A percentile compares a stretch with the other conserved stretches of the same genome.
phyloP scores from a whole-genome alignment of 2,888 invertebrate species.

The Leptinotarsa peninsularis region DNA sequence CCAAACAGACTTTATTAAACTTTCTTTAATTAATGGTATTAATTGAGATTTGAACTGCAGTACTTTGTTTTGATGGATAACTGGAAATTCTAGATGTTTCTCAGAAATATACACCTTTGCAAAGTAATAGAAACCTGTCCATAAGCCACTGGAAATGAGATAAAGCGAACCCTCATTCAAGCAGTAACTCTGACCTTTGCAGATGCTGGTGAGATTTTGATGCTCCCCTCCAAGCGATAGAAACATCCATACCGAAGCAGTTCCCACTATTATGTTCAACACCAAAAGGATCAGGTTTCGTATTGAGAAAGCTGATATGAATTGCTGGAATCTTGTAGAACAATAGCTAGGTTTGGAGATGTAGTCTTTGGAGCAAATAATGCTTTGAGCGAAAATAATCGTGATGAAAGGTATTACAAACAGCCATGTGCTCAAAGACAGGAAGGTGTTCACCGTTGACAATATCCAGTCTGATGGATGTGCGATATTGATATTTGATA shows the following conservation, averaged over 20 bases:
- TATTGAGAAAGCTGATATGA: conserved; percentile 73
- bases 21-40: conserved; percentile 70
- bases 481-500: conserved; percentile 73
- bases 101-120: conserved; percentile 70
- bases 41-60: conserved; percentile 74
- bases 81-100: conserved; percentile 74
- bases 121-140: conserved; percentile 75
- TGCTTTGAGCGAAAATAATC: conserved; percentile 78
- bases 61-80: conserved; percentile 78
- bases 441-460: conserved; percentile 71
- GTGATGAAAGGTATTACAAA: conserved; percentile 74
- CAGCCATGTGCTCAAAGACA: conserved; percentile 74
- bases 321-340: conserved; percentile 76
- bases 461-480: conserved; percentile 77
- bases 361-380: conserved; percentile 78
- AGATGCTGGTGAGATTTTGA: conserved; percentile 68
- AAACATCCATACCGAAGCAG: conserved; percentile 77
- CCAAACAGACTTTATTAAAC: conserved; percentile 71
- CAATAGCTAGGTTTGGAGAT: conserved; percentile 72
- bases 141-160: conserved; percentile 76
- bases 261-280: conserved; percentile 75
- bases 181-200: conserved; percentile 69
- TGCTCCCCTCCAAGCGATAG: conserved; percentile 75
- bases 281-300: conserved; percentile 71
- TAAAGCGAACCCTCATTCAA: conserved; percentile 77